Evolutionary conservation across 2,113 vertebrate genomes (phyloP).

Genomic region (Pimephales promelas): DNA sequence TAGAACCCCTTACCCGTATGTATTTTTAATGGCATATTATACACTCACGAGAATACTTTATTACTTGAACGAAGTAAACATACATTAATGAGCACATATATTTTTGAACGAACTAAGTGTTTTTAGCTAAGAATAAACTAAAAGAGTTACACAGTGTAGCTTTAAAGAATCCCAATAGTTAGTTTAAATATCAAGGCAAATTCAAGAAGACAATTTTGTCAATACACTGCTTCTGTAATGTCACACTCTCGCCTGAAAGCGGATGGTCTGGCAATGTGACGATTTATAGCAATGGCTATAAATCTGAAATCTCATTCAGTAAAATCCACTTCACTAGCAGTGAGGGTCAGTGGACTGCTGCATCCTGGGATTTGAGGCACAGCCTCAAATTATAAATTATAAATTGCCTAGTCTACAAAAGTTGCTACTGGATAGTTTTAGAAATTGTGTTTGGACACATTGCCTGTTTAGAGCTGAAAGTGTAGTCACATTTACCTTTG

Average conservation of each 20-base stretch:
- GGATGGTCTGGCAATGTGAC: constrained; percentile 10
- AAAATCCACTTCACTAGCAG: constrained; percentile 8
- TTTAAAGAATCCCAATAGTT: not conserved
- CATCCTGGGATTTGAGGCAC: constrained; percentile 4
- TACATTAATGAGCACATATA: no score
- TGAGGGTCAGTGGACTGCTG: not conserved
- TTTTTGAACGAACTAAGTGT: no score
- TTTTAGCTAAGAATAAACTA: no score
- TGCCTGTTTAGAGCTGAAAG: not conserved
- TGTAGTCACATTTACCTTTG: not conserved
- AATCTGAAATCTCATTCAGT: constrained; percentile 8
- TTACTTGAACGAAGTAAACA: no score
- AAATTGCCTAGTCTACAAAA: not conserved
- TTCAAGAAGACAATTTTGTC: constrained; percentile 3
- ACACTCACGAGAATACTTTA: no score
- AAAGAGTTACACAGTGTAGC: no score
- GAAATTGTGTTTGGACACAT: not conserved
- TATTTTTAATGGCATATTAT: no score
- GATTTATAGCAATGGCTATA: not conserved
- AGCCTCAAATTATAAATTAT: no score
- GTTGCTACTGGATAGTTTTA: not conserved
- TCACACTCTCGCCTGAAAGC: not conserved
- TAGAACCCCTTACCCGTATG: no score
- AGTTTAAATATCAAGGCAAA: not conserved
- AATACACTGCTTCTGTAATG: not conserved